Percentiles rank a stretch among this genome's conserved stretches.
Evolutionary conservation across 2,888 invertebrate species (phyloP).

Genomic region (Euplagia quadripunctaria): DNA sequence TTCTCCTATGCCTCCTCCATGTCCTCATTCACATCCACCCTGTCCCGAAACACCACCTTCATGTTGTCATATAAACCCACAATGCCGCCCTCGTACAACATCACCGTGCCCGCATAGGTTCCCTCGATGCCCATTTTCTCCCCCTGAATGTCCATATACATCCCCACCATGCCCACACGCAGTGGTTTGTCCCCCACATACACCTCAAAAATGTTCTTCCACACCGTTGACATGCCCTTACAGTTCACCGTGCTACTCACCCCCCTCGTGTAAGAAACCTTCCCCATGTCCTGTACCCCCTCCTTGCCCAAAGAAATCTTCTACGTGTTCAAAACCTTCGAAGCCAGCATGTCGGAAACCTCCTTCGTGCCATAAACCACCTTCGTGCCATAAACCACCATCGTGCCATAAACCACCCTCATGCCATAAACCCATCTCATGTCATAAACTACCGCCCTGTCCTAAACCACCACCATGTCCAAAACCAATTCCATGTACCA

Average conservation of each 20-base stretch:
- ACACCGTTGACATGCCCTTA: slow-evolving; percentile 15
- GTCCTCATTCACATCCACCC: slow-evolving; percentile 12
- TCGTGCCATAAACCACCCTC: neutral
- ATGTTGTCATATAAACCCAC: neutral
- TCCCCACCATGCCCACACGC: slow-evolving; percentile 16
- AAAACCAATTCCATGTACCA: neutral
- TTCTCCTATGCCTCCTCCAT: slow-evolving; percentile 1
- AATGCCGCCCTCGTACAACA: neutral
- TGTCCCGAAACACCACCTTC: neutral
- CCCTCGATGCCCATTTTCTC: slow-evolving; percentile 6
- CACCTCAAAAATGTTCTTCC: slow-evolving; percentile 6
- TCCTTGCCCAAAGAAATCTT: neutral
- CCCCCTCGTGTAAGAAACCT: neutral
- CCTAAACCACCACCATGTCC: neutral
- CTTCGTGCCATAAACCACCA: no score
- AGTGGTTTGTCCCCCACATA: neutral
- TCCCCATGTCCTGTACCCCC: neutral
- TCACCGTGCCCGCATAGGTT: neutral
- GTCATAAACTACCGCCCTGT: neutral
- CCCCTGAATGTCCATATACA: slow-evolving; percentile 24
- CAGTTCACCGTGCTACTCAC: slow-evolving; percentile 19
- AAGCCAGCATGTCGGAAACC: neutral
- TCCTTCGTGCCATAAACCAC: neutral
- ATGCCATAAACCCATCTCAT: neutral
- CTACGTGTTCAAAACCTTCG: no score